Evolutionary conservation across 2,888 invertebrate genomes (phyloP), one percentile per base, ranked within the genome.

Genomic region (Stenodema calcarata): DNA sequence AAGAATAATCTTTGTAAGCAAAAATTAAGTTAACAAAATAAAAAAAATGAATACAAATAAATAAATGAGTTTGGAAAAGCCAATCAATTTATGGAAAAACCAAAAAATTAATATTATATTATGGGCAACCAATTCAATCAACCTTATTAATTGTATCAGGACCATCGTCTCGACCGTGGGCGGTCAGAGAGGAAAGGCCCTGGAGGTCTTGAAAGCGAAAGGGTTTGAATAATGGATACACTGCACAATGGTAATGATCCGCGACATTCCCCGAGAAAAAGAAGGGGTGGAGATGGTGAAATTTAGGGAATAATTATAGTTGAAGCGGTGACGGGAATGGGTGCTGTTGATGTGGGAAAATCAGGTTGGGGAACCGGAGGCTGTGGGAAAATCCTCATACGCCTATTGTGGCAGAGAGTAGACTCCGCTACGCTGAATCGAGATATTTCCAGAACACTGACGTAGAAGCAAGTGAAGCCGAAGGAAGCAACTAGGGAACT

Each of bases 201-300:
- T 23, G 23, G 1, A 1, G 23, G n/a, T 4, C 62, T 27, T 16
- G 16, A n/a, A n/a, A 23, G 18, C 44, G 44, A 44, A 62, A 62
- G 62, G 62, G 23, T 12, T 44, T 78, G 78, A 78, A 78, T 44
- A 78, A 78, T 78, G 44, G 44, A 78, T 78, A 44, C 44, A 27
- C 44, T 14, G 4, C 75, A 78, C 78, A 78, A 78, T 78, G 78
- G 78, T 78, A 78, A 78, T 78, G 78, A 78, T 44, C 18, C 12
- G 78, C 78, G 42, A 73, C 18, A 62, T 1, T 27, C 23, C 23
- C 14, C 18, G 23, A 0, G 23, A 7, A 62, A 23, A 23, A 16
- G 41, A 18, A 3, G 54, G 16, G 73, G 30, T 2, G 69, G 35
- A 73, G 41, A 41, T 6, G 73, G 73, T 0, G 35, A n/a, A 30